phyloP scores from a whole-genome alignment of 2,113 vertebrate genomes.

The Eidolon helvum region DNA sequence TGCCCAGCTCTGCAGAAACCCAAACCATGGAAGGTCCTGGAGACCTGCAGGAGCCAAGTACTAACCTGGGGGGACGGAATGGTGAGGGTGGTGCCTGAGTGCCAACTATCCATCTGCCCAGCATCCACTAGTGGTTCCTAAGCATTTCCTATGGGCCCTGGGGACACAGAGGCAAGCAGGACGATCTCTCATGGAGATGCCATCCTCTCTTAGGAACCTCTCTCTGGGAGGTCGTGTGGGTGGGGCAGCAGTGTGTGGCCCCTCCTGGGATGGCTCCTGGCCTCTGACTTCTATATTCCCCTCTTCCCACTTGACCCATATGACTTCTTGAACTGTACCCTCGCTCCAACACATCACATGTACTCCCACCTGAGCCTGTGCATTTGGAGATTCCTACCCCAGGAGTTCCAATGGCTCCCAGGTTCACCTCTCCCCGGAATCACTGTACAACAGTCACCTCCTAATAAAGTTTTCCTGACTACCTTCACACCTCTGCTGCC shows the following conservation, averaged over 20 bases:
- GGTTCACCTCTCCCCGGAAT: background rate
- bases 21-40: background rate
- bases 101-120: background rate
- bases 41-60: background rate
- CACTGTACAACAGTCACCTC: background rate
- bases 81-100: background rate
- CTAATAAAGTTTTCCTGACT: background rate
- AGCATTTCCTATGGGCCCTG: background rate
- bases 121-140: background rate
- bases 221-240: background rate
- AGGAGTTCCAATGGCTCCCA: background rate
- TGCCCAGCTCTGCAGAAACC: rapidly evolving
- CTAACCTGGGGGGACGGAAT: background rate
- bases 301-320: background rate
- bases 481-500: too few species aligned
- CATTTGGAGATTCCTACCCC: background rate
- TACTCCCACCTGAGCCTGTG: too few species aligned
- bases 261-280: background rate
- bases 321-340: background rate
- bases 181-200: background rate
- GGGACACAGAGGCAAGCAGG: background rate
- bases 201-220: background rate
- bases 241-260: background rate
- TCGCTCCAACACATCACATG: too few species aligned
- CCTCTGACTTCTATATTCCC: background rate